Conservation (phyloP, 2,113 vertebrate genomes). For the Upupa epops region DNA sequence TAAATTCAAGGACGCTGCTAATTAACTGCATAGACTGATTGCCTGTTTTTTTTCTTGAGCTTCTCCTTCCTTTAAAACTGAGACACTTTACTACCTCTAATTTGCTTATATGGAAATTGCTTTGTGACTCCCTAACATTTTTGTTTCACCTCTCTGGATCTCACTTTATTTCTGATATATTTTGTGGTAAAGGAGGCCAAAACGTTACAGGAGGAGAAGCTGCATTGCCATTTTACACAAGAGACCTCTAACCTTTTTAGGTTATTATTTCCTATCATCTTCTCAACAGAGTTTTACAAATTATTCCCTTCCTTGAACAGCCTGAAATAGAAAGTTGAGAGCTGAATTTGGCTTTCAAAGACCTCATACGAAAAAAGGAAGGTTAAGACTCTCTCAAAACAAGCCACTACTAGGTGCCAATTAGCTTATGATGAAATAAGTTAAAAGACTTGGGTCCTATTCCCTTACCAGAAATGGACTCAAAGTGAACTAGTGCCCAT, state of each 20-base stretch:
- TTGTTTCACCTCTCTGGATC: not conserved
- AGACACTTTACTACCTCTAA: not conserved
- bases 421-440: not conserved
- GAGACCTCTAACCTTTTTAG: not conserved
- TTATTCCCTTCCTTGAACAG: not conserved
- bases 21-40: not conserved
- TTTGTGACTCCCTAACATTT: not conserved
- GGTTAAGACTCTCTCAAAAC: not conserved
- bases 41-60: not conserved
- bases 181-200: not conserved
- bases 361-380: not conserved
- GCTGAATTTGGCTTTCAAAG: constrained; percentile 3
- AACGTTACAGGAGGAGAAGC: not conserved
- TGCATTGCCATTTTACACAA: not conserved
- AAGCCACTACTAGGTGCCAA: not conserved
- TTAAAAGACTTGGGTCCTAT: not conserved
- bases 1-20: not conserved
- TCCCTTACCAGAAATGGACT: not conserved
- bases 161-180: not conserved
- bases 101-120: not conserved
- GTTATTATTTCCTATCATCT: not conserved
- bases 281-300: not conserved
- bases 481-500: not conserved
- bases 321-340: not conserved
- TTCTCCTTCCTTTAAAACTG: not conserved